Evolutionary conservation across 2,888 invertebrate genomes (phyloP).

Genomic region (Drosophila glabriapex): DNA sequence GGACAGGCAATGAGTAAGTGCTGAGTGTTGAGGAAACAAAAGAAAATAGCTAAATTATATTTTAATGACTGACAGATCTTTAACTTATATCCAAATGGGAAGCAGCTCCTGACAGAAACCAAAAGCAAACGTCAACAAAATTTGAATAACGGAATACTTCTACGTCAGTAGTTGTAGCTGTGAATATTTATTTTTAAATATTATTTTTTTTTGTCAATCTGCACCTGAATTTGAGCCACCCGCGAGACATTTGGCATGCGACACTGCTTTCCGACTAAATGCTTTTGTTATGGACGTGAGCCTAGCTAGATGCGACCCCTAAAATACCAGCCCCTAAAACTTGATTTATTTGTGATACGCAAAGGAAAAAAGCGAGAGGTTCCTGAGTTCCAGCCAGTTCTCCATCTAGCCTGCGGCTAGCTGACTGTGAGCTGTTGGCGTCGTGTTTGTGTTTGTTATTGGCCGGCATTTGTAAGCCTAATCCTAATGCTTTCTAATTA

Average conservation of each 20-base stretch:
- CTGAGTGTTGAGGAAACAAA: background rate
- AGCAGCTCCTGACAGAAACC: background rate
- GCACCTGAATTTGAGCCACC: constrained; percentile 40
- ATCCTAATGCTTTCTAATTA: constrained; percentile 80
- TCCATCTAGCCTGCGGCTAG: constrained; percentile 44
- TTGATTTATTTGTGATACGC: constrained; percentile 79
- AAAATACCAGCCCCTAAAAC: constrained; percentile 53
- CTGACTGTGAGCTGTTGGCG: constrained; percentile 31
- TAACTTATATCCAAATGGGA: background rate
- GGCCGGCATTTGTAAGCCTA: constrained; percentile 57
- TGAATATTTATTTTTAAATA: background rate
- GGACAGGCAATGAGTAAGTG: background rate
- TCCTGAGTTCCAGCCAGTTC: background rate
- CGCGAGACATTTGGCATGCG: constrained; percentile 45
- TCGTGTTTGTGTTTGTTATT: constrained; percentile 42
- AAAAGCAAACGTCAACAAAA: background rate
- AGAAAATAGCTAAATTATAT: background rate
- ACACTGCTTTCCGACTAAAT: constrained; percentile 44
- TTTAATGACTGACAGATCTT: background rate
- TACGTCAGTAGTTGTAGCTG: background rate
- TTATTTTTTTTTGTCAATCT: constrained; percentile 5
- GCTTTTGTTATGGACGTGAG: constrained; percentile 62
- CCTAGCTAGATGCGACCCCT: constrained; percentile 8
- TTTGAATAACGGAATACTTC: background rate
- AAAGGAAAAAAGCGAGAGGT: background rate